Evolutionary conservation across 2,113 vertebrate species (phyloP), one percentile per base, ranked within the genome.

Genomic region (Girardinichthys multiradiatus): DNA sequence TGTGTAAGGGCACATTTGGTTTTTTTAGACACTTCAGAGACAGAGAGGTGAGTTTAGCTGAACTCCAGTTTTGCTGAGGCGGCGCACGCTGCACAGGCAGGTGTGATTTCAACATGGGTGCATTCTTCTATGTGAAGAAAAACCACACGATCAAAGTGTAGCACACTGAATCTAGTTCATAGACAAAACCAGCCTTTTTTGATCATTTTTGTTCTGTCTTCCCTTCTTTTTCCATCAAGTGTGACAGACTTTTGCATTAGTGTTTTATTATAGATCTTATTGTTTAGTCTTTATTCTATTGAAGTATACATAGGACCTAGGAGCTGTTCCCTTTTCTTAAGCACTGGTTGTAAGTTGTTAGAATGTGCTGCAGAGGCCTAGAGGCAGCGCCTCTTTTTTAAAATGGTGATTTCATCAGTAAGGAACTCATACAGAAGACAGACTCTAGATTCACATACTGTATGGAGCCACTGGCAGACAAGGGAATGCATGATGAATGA

Each of bases 91-190:
- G 87, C 85, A 89, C 29, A 81, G 81, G 88, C 91, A 90, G 90
- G 88, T 91, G 89, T 92, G 87, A 93, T 87, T 87, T 91, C 81
- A 72, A 84, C 79, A 88, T 67, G 70, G 80, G 80, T 84, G 72
- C 77, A 75, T 88, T 86, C 27, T 62, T 48, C 78, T 78, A 57
- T 79, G 57, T 82, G 87, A 84, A 66, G 77, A 84, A 83, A 89
- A 92, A 80, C 89, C 92, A 83, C 92, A 91, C 90, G 76, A 88
- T 91, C 89, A 93, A 92, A 90, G 86, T 68, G 61, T 59, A 30
- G 59, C 71, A 57, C 78, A 79, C 70, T 65, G 77, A 84, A 90
- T 89, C 76, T 83, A 87, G 89, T 75, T 75, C 84, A 84, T 81
- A 85, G 57, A 73, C 72, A 79, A 74, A 75, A 66, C 68, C 72